phyloP scores from a whole-genome alignment of 2,113 vertebrate species.

The Cyprinus carpio region DNA sequence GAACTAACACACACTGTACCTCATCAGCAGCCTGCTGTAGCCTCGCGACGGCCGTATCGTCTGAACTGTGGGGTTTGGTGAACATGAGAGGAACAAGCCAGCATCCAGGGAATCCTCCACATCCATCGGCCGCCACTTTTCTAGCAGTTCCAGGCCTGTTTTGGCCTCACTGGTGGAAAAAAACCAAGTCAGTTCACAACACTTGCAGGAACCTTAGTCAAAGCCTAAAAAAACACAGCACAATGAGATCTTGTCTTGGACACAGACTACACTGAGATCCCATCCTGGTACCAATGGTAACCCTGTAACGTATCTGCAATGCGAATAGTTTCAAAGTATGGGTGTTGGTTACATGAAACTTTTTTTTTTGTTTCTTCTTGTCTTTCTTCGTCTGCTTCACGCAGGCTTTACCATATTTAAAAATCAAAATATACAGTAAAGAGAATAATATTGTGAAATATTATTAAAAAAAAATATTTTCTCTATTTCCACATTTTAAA shows the following conservation, averaged over 20 bases:
- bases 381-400: too few relatives aligned
- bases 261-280: background rate
- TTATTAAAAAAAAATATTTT: background rate
- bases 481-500: too few relatives aligned
- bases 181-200: slow-evolving; percentile 96
- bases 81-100: slow-evolving; percentile 95
- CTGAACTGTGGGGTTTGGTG: slow-evolving; percentile 90
- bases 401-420: background rate
- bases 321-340: background rate
- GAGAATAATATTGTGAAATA: background rate
- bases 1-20: slow-evolving; percentile 69
- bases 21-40: slow-evolving; percentile 96
- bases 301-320: background rate
- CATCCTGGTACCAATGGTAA: background rate
- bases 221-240: slow-evolving; percentile 76
- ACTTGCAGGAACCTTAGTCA: slow-evolving; percentile 99
- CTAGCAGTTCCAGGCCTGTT: slow-evolving; percentile 93
- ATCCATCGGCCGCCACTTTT: slow-evolving; percentile 98
- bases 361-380: too few relatives aligned
- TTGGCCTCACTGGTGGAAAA: slow-evolving; percentile 97
- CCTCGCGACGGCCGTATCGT: slow-evolving; percentile 89
- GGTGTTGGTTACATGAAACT: background rate
- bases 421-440: background rate
- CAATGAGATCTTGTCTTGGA: background rate
- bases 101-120: slow-evolving; percentile 98